Base-by-base conservation (phyloP, 2,888 invertebrate species). In the Caenorhabditis sulstoni region DNA sequence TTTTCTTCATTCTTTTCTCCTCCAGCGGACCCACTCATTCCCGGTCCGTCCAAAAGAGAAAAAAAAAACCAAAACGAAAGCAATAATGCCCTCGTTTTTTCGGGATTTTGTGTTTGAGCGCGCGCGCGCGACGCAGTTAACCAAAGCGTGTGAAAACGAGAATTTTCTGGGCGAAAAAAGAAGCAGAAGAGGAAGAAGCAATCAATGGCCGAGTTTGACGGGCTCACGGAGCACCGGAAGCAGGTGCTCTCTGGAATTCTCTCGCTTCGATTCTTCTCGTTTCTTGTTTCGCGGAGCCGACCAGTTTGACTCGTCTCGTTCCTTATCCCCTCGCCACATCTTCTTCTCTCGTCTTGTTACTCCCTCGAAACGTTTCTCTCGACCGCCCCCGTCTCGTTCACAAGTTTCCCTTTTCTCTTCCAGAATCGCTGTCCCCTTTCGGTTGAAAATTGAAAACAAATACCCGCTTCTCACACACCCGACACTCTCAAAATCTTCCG, bases 171-270 rank as follows among this genome's bases (percentile, higher is more conserved):
- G n/a, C n/a, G n/a, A n/a, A n/a, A n/a, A n/a, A n/a, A n/a, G 22
- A 39, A 49, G 16, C 16, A 18, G 57, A 59, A 29, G 29, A 29
- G 7, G 29, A 29, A 29, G 29, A 29, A 29, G 41, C 49, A 65
- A 49, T 20, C 49, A 49, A 49, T 49, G 23, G 22, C 41, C 14
- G n/a, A 41, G 55, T 29, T 29, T 29, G 3, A 3, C 4, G 7
- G 29, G 29, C 29, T 29, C 29, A 7, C 29, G 18, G 39, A 49
- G 9, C 55, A 12, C 37, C 41, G 22, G 57, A 35, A 71, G 70
- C 70, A 71, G 71, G 62, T 64, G 71, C 55, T 57, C 68, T 44
- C 49, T 41, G 50, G 58, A 50, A 41, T 57, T 49, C 35, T 47
- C 47, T 58, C 58, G 22, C n/a, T 20, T 14, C 29, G n/a, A n/a